Evolutionary conservation across 1,140 invertebrate genomes (phyloP).

Genomic region (Leptinotarsa texana): DNA sequence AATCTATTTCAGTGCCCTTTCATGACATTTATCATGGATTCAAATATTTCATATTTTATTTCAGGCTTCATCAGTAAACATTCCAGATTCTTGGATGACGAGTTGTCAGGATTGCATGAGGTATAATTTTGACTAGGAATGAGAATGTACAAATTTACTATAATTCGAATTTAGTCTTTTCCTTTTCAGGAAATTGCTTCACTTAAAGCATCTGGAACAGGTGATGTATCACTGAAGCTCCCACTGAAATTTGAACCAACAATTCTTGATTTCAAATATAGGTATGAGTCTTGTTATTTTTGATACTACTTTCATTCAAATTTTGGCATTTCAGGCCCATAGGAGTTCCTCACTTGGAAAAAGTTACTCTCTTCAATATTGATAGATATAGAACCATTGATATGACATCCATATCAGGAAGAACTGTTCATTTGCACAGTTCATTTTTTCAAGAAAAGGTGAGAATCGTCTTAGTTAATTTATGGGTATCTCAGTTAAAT

Average conservation of each 20-base stretch:
- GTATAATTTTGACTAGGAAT: constrained; percentile 35
- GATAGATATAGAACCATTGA: constrained; percentile 75
- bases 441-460: constrained; percentile 92
- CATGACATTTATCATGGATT: constrained; percentile 24
- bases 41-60: constrained; percentile 33
- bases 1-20: constrained; percentile 23
- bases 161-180: constrained; percentile 28
- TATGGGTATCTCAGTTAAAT: background rate
- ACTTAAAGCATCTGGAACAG: constrained; percentile 49
- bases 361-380: constrained; percentile 78
- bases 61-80: constrained; percentile 52
- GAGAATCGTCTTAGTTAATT: constrained; percentile 35
- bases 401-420: constrained; percentile 84
- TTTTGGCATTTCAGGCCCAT: constrained; percentile 67
- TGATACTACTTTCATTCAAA: constrained; percentile 4
- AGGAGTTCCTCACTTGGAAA: constrained; percentile 79
- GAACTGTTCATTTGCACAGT: constrained; percentile 86
- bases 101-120: constrained; percentile 52
- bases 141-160: background rate
- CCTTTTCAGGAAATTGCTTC: constrained; percentile 47
- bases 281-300: constrained; percentile 57
- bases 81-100: constrained; percentile 51
- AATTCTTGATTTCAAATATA: constrained; percentile 70
- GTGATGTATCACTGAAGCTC: constrained; percentile 50
- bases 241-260: constrained; percentile 62